Evolutionary conservation across 1,140 invertebrate species (phyloP), one percentile per base, ranked within the genome.

Genomic region (Micrasema minimum): DNA sequence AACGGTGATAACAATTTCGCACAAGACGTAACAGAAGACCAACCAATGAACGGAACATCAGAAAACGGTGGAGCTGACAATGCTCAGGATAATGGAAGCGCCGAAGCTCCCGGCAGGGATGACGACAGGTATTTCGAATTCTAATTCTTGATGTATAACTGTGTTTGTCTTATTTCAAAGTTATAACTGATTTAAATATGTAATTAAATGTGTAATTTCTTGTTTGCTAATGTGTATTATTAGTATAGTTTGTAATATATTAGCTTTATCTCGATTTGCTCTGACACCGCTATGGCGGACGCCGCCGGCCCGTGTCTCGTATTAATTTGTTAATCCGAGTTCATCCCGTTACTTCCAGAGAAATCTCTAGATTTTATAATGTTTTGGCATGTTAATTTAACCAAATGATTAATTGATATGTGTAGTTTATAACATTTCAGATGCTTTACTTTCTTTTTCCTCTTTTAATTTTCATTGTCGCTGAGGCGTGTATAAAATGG

Each of bases 31-130:
- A 86, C 85, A 26, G 85, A 86, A 75, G 85, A 87, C 75, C 86
- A 85, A 78, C 81, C 83, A 79, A 81, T 87, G 77, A 87, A 87
- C 79, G 86, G 86, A 77, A 87, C 85, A 78, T 82, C 82, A 69
- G 85, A 85, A 75, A 85, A 86, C 73, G 88, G 87, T 80, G 87
- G 87, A 77, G 88, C 87, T 77, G 88, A 88, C 77, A 83, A 80
- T 67, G 84, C 82, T 66, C 83, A 86, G 75, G 87, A 89, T 77
- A 86, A 87, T 80, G 88, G 88, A 73, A 87, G 87, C 82, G 86
- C 86, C 18, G 87, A 88, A 80, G 86, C 87, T 64, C 88, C 89
- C 38, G 89, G 89, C 79, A 87, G 89, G 78, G 89, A 90, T 84
- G 90, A 91, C 83, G 90, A 91, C 86, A 90, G 89, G 90, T 91